Base-by-base conservation (phyloP, 2,797 vertebrate species). In the Enteromius mattozi region DNA sequence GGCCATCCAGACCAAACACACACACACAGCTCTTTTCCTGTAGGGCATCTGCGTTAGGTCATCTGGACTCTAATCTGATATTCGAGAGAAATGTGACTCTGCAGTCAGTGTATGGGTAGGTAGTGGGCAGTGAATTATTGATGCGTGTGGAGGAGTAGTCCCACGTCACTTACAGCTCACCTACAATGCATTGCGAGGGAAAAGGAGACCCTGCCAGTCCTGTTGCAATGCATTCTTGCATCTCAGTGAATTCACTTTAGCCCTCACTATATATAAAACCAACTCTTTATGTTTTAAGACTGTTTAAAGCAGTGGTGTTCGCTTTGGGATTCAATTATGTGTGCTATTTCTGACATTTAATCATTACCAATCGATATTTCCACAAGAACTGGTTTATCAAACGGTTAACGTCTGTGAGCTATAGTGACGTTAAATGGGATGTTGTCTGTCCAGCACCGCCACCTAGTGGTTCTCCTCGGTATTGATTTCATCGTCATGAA, bases 51-150 rank as follows among this genome's bases (percentile, higher is more conserved):
- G 91, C 88, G 91, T 88, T 91, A 88, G 90, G 89, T 92, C 88
- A 89, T 90, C 89, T 93, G 92, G 86, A 61, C 90, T 70, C 65
- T 84, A 86, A 88, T 93, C 88, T 88, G 91, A 89, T 92, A 94
- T 95, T 93, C 76, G 93, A 93, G 90, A 89, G 93, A 87, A 91
- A 93, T 83, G 83, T 84, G 92, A 94, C 89, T 89, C 91, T 89
- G 88, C 86, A 78, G 79, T 84, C 86, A 80, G 79, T 84, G 89
- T 89, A 89, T 85, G 51, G 40, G 63, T 82, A 88, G 88, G 87
- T 86, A 87, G 89, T 88, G 76, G 13, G 14, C 81, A 78, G 90
- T 94, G 24, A 91, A 92, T 94, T 92, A 94, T 94, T 93, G 75
- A 94, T 91, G 81, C 45, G 69, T 87, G 88, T 89, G 88, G 75